Percentiles rank a stretch among this genome's conserved stretches.
Evolutionary conservation across 2,888 invertebrate genomes (phyloP).

Genomic region (Mamestra brassicae): DNA sequence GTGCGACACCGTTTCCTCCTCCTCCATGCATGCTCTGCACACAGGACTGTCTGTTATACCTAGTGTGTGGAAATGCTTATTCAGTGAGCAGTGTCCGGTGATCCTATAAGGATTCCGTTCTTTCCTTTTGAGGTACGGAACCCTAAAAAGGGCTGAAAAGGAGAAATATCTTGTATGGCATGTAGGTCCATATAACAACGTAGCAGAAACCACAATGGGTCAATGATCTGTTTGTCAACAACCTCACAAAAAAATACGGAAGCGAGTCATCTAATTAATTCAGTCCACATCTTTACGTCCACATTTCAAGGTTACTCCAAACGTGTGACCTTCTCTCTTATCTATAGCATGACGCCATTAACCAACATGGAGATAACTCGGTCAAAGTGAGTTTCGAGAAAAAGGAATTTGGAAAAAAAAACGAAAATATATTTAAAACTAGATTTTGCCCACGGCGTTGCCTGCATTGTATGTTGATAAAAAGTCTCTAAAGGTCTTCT

Average conservation of each 20-base stretch:
- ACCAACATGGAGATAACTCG: not conserved
- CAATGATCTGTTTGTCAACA: conserved; percentile 36
- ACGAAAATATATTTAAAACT: not conserved
- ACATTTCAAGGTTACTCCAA: conserved; percentile 35
- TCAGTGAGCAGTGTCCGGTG: no score
- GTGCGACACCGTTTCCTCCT: no score
- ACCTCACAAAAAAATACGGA: conserved; percentile 26
- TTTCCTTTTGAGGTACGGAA: no score
- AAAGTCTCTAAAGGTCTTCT: no score
- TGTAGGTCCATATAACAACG: not conserved
- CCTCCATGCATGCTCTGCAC: no score
- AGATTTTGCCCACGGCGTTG: not conserved
- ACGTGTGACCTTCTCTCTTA: conserved; percentile 55
- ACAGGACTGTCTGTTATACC: no score
- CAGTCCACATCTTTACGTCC: conserved; percentile 22
- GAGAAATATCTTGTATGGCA: no score
- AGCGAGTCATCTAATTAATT: conserved; percentile 35
- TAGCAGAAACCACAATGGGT: no score
- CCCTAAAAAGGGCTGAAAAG: no score
- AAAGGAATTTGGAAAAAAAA: not conserved
- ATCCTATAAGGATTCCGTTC: no score
- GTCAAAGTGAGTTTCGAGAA: not conserved
- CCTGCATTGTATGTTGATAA: not conserved
- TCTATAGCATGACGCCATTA: conserved; percentile 22
- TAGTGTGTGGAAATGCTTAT: no score